A percentile compares a stretch with the other conserved stretches of the same genome.
Evolutionary conservation across 2,113 vertebrate species (phyloP).

Genomic region (Parotia lawesii): DNA sequence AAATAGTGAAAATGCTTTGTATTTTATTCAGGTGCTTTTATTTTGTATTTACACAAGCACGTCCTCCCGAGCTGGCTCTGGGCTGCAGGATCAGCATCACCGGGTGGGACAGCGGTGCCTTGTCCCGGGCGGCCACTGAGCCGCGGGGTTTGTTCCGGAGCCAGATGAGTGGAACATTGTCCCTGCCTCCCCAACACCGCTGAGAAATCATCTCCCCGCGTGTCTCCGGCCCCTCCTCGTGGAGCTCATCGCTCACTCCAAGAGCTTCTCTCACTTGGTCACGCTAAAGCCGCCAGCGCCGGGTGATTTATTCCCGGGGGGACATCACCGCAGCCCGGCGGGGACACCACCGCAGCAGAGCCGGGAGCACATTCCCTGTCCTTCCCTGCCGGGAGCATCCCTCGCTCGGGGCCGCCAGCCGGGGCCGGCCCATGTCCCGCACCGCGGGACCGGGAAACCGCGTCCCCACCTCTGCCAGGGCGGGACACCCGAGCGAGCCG

Average conservation of each 20-base stretch:
- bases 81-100: neutral
- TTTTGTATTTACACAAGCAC: neutral
- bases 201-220: accelerated
- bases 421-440: neutral
- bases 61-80: neutral
- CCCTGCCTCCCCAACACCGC: neutral
- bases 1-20: neutral
- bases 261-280: neutral
- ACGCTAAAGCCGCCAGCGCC: neutral
- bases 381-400: neutral
- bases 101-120: neutral
- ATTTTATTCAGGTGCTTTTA: neutral
- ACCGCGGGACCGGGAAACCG: neutral
- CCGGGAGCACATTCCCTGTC: neutral
- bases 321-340: neutral
- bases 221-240: neutral
- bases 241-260: neutral
- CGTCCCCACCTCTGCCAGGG: neutral
- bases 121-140: neutral
- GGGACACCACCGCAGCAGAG: neutral
- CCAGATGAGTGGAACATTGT: accelerated
- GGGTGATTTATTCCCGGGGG: too few relatives aligned
- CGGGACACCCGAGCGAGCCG: neutral
- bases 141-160: neutral
- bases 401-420: neutral